Percentiles rank a stretch among this genome's conserved stretches.
These are phyloP conservation scores for Hirtodrosophila alboralis DNA, from an alignment of 2,888 invertebrate genomes.

Conservation along the genomic window DNA sequence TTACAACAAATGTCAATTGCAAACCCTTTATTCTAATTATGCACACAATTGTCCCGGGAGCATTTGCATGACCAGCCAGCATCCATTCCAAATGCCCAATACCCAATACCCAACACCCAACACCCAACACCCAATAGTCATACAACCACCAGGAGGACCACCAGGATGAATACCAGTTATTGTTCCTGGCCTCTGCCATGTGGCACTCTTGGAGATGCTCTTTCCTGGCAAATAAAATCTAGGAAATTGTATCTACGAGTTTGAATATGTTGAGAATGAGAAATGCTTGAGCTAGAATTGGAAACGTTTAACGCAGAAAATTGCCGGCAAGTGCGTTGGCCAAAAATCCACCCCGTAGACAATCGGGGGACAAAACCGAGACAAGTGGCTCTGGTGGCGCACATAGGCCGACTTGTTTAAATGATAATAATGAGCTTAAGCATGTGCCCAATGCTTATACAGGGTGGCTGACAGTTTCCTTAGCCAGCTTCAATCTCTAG, in stretches of 20 bases:
- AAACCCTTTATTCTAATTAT: conserved; percentile 77
- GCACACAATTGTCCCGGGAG: conserved; percentile 77
- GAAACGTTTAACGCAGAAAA: conserved; percentile 70
- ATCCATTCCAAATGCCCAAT: neutral
- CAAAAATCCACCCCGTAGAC: conserved; percentile 58
- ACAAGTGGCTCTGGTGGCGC: conserved; percentile 48
- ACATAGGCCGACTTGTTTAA: conserved; percentile 76
- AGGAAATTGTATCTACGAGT: conserved; percentile 25
- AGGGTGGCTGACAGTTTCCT: conserved; percentile 60
- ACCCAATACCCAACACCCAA: conserved; percentile 9
- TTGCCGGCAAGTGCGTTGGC: conserved; percentile 37
- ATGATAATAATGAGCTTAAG: conserved; percentile 81
- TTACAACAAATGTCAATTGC: conserved; percentile 54
- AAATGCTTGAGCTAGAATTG: conserved; percentile 54
- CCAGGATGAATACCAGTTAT: conserved; percentile 33
- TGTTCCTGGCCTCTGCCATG: neutral
- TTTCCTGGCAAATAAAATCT: conserved; percentile 18
- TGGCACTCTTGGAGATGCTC: neutral
- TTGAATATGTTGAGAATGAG: conserved; percentile 26
- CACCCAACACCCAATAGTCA: conserved; percentile 14
- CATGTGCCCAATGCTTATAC: conserved; percentile 61
- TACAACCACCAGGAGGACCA: conserved; percentile 43
- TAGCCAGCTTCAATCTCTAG: conserved; percentile 2
- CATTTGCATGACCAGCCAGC: conserved; percentile 28
- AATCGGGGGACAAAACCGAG: conserved; percentile 8